Base-by-base conservation (phyloP, 2,888 invertebrate genomes). In the Xylota segnis region DNA sequence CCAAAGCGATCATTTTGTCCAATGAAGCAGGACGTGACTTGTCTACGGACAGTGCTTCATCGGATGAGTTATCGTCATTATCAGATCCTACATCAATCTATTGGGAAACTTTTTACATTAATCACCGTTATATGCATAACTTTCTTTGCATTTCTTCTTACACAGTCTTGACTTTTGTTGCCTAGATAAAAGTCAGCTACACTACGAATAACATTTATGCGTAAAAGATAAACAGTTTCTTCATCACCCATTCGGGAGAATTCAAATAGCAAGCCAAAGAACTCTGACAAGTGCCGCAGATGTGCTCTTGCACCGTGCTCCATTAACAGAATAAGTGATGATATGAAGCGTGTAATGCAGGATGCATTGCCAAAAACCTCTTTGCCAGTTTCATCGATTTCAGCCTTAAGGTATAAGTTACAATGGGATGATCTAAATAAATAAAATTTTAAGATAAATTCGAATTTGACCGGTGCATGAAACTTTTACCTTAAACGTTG, bases 231-330 rank as follows among this genome's bases (percentile, higher is more conserved):
- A 91, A 96, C 94, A 32, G 97, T 96, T 91, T 98, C 98, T 89
- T 97, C 97, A 87, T 98, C 98, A 0, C 98, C 98, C 97, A 98
- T 97, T 91, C 98, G 96, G 88, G 98, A 97, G 92, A 98, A 98
- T 92, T 98, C 98, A 91, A 97, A 96, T 86, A 98, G 93, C 89
- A 98, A 94, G 45, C 96, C 96, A 92, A 98, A 98, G 92, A 98
- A 98, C 92, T 98, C 98, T 0, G 97, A 97, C 87, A 98, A 93
- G 91, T 98, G 97, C 83, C 97, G 95, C 83, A 97, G 91, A 92
- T 97, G 97, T 32, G 96, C 95, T 88, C 97, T 96, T 43, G 97
- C 97, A 59, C 97, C 96, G 90, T 96, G 96, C 90, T 97, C 97
- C 96, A 97, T 96, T 92, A 95, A 94, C 47, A 96, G 95, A 83